These are phyloP conservation scores for Salvator merianae DNA, from an alignment of 2,113 vertebrate species.

Conservation along the genomic window DNA sequence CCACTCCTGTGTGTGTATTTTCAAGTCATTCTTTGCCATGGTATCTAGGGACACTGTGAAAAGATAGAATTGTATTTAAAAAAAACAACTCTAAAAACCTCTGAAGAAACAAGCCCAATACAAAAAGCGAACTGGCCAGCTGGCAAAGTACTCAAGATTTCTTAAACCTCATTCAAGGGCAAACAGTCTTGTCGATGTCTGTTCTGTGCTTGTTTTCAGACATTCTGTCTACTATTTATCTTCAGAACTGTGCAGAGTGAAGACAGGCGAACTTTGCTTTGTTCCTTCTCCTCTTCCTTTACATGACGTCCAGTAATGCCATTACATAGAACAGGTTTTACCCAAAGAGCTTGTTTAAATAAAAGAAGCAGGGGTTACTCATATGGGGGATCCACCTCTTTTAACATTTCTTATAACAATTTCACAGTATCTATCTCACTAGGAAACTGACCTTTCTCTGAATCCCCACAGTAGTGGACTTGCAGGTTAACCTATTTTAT, in stretches of 20 bases:
- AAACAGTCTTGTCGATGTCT: not conserved
- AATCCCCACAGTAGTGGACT: not conserved
- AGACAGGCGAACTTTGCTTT: constrained; percentile 30
- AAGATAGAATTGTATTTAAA: constrained; percentile 20
- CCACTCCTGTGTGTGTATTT: not conserved
- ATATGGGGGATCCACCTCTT: not conserved
- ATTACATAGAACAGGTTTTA: constrained; percentile 9
- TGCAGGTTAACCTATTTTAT: not conserved
- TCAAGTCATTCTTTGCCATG: not conserved
- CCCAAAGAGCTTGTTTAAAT: not conserved
- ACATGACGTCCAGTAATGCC: constrained; percentile 20
- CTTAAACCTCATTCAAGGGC: constrained; percentile 27
- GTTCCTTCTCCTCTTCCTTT: constrained; percentile 6
- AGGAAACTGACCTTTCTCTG: not conserved
- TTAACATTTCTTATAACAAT: not conserved
- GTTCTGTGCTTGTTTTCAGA: constrained; percentile 24
- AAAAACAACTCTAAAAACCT: not conserved
- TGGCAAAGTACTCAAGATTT: constrained; percentile 34
- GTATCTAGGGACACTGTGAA: not conserved
- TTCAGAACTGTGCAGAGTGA: constrained; percentile 5
- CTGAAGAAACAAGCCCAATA: not conserved
- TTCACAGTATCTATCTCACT: not conserved
- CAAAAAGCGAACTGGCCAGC: not conserved
- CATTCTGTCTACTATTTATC: constrained; percentile 2
- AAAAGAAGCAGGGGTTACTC: not conserved